Evolutionary conservation across 2,797 vertebrate species (phyloP).

Genomic region (Leuciscus waleckii): DNA sequence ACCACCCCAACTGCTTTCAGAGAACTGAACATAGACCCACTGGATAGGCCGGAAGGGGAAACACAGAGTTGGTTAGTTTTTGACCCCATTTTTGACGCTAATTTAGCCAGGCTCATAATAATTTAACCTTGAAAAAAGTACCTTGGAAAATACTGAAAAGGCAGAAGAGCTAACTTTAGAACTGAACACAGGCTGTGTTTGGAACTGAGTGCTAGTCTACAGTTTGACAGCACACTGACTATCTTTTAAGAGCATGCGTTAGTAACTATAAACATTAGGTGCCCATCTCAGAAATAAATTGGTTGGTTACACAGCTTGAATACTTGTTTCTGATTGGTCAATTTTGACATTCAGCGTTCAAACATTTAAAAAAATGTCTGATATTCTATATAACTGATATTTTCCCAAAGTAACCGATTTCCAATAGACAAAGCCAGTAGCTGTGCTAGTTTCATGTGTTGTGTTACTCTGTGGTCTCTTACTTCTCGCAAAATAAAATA

Average conservation of each 20-base stretch:
- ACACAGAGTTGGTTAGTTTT: background rate
- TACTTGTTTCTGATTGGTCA: background rate
- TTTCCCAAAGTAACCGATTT: background rate
- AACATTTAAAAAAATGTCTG: background rate
- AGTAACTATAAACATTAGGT: background rate
- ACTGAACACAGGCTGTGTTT: background rate
- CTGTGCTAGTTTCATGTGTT: background rate
- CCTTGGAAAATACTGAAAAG: background rate
- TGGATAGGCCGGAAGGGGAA: background rate
- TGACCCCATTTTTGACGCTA: background rate
- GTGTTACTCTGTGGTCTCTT: background rate
- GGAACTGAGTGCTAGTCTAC: background rate
- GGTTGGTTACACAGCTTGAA: background rate
- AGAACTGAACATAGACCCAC: background rate
- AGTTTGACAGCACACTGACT: too few relatives aligned
- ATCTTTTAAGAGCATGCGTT: background rate
- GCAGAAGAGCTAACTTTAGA: constrained; percentile 6
- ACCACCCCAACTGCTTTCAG: background rate
- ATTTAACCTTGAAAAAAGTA: constrained; percentile 8
- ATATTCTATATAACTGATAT: background rate
- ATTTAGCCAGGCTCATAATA: background rate
- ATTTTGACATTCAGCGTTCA: background rate
- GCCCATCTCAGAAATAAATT: background rate
- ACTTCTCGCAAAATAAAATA: background rate
- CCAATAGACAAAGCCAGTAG: background rate